Evolutionary conservation across 2,113 vertebrate species (phyloP).

Genomic region (Hystrix brachyura): DNA sequence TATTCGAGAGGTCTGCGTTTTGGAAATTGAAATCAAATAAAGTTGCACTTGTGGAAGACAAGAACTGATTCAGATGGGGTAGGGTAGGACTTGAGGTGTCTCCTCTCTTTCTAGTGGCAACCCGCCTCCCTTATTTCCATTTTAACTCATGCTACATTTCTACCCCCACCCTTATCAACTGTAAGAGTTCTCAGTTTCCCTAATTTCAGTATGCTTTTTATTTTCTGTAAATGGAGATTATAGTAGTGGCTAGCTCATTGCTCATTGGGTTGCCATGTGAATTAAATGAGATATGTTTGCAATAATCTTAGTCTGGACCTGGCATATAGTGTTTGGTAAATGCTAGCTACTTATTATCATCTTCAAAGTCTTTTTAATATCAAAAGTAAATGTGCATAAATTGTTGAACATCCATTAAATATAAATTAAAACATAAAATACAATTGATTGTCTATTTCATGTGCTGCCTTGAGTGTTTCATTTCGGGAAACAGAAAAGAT

Average conservation of each 20-base stretch:
- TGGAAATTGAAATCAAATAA: neutral
- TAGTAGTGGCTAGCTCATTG: neutral
- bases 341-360: neutral
- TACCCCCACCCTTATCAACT: neutral
- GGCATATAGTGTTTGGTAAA: neutral
- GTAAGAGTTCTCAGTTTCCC: neutral
- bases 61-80: neutral
- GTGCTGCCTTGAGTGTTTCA: slow-evolving; percentile 16
- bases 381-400: neutral
- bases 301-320: neutral
- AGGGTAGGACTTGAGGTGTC: neutral
- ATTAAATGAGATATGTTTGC: neutral
- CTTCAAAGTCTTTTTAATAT: neutral
- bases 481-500: slow-evolving; percentile 38
- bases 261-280: neutral
- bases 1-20: neutral
- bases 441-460: neutral
- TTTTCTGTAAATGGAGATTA: neutral
- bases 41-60: neutral
- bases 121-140: neutral
- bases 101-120: neutral
- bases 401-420: slow-evolving; percentile 23
- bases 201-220: neutral
- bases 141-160: neutral
- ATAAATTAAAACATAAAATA: neutral